A percentile compares a stretch with the other conserved stretches of the same genome.
These are phyloP conservation scores for Drosophila tani DNA, from an alignment of 1,140 invertebrate genomes.

Conservation along the genomic window DNA sequence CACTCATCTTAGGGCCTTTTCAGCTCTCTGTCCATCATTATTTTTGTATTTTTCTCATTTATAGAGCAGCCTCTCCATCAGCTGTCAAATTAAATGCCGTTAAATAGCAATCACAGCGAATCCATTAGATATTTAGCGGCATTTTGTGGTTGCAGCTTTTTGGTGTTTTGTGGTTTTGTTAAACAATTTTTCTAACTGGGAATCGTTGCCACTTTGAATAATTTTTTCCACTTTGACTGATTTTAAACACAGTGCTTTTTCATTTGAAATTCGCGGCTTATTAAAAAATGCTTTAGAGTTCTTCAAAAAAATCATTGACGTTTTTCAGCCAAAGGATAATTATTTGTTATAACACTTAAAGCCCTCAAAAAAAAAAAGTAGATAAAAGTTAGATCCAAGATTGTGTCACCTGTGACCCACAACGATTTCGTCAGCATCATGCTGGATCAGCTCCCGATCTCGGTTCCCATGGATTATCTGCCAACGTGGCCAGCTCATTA, in stretches of 20 bases:
- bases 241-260: not conserved
- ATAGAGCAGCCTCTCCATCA: constrained; percentile 10
- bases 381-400: not conserved
- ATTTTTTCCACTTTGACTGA: not conserved
- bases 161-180: constrained; percentile 27
- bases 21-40: constrained; percentile 9
- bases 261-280: not conserved
- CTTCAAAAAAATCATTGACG: not conserved
- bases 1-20: constrained; percentile 12
- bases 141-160: constrained; percentile 40
- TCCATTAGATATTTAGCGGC: constrained; percentile 9
- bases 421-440: constrained; percentile 1
- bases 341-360: not conserved
- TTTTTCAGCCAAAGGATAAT: no score
- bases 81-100: constrained; percentile 37
- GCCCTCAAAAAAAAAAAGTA: no score
- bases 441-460: constrained; percentile 2
- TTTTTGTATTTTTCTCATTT: constrained; percentile 13
- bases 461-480: constrained; percentile 55
- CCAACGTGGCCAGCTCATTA: constrained; percentile 48
- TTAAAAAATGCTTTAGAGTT: not conserved
- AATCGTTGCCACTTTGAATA: not conserved
- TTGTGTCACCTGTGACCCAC: constrained; percentile 4
- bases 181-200: constrained; percentile 19
- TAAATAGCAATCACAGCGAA: constrained; percentile 27